Conservation (phyloP, 2,797 vertebrate species). For the Betta splendens region DNA sequence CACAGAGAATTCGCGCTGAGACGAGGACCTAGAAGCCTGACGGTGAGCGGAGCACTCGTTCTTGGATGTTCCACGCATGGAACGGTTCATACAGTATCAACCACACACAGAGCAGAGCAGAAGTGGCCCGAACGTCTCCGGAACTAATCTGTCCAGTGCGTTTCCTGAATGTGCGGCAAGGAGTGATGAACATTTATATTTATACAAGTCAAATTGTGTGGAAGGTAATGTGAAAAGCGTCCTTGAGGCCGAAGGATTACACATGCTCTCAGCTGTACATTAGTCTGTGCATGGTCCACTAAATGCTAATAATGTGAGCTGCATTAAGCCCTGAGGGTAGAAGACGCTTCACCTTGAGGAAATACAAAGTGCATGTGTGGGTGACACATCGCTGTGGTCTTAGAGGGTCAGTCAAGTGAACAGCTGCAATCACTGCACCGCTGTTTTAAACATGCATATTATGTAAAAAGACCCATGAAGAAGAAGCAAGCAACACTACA, state of each 20-base stretch:
- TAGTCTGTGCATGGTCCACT: constrained; percentile 1
- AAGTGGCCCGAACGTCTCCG: constrained; percentile 1
- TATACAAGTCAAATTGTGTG: constrained; percentile 1
- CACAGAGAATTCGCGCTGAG: constrained; percentile 33
- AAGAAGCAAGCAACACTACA: no score
- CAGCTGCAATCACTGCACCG: neutral
- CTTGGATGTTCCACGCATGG: constrained; percentile 7
- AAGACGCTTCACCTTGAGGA: neutral
- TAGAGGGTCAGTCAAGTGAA: neutral
- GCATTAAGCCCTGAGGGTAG: neutral
- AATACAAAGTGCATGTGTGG: neutral
- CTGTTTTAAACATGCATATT: no score
- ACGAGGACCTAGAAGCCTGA: constrained; percentile 23
- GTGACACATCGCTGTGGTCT: neutral
- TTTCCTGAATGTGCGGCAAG: constrained; percentile 13
- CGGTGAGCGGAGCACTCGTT: constrained; percentile 14
- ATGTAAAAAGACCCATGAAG: no score
- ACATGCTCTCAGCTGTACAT: neutral
- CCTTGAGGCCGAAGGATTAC: constrained; percentile 11
- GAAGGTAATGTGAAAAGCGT: constrained; percentile 5
- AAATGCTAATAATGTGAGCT: constrained; percentile 6
- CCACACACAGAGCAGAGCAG: constrained; percentile 7
- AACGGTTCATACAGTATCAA: constrained; percentile 23
- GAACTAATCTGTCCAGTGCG: constrained; percentile 9
- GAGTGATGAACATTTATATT: neutral